phyloP scores from a whole-genome alignment of 2,113 vertebrate genomes.

The Ammodytes dubius region DNA sequence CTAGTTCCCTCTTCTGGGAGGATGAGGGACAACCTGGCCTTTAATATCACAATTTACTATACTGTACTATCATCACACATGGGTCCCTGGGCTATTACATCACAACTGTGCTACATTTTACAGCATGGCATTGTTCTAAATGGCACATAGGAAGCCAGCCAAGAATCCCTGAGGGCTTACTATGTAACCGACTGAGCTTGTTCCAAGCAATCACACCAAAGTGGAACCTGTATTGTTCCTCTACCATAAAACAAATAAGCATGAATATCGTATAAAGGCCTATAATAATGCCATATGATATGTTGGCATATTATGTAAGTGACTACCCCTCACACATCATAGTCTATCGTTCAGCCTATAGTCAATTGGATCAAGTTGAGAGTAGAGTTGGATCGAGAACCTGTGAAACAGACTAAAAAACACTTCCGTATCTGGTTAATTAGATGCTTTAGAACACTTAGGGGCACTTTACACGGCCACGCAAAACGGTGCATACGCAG shows the following conservation, averaged over 20 bases:
- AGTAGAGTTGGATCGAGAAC: background rate
- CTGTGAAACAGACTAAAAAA: background rate
- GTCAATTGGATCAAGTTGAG: background rate
- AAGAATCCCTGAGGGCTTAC: background rate
- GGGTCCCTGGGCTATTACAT: slow-evolving; percentile 6
- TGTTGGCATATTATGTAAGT: background rate
- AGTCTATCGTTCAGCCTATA: background rate
- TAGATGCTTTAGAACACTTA: background rate
- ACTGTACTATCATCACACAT: background rate
- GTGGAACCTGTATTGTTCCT: background rate
- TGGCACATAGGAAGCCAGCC: background rate
- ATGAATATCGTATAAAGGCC: background rate
- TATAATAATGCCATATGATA: background rate
- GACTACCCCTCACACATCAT: background rate
- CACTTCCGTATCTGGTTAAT: background rate
- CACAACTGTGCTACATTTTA: background rate
- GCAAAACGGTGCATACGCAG: no score
- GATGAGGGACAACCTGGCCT: slow-evolving; percentile 9
- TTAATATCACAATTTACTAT: background rate
- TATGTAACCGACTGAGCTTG: background rate
- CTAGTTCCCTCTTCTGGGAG: slow-evolving; percentile 70
- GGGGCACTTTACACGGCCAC: no score
- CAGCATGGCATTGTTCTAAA: slow-evolving; percentile 10
- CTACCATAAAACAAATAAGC: background rate
- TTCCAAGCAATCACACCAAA: slow-evolving; percentile 15